A percentile compares a stretch with the other conserved stretches of the same genome.
Evolutionary conservation across 2,888 invertebrate genomes (phyloP).

Genomic region (Chironomus riparius): DNA sequence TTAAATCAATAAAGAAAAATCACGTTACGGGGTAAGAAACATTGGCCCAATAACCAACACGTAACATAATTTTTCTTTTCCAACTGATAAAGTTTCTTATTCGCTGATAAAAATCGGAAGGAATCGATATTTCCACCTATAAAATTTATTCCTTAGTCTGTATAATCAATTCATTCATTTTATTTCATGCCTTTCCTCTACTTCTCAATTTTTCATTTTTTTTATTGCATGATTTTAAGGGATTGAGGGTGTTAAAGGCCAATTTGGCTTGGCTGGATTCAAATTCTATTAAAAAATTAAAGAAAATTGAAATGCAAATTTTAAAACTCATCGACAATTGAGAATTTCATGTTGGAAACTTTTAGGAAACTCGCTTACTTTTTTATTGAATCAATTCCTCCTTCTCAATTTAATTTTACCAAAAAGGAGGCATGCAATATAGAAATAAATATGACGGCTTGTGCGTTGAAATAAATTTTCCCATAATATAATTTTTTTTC

Average conservation of each 20-base stretch:
- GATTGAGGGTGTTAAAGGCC: neutral
- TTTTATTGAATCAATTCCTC: too few species aligned
- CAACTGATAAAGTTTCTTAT: neutral
- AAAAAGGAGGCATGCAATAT: neutral
- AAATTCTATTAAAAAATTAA: too few species aligned
- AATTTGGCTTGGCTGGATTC: too few species aligned
- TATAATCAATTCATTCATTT: conserved; percentile 22
- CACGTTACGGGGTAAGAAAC: neutral
- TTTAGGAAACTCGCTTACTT: neutral
- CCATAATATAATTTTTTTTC: conserved; percentile 10
- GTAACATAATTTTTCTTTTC: neutral
- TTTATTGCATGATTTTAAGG: too few species aligned
- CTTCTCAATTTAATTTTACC: neutral
- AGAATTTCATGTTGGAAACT: neutral
- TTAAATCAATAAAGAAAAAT: neutral
- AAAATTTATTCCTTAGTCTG: neutral
- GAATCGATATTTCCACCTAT: conserved; percentile 13
- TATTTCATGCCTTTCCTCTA: neutral
- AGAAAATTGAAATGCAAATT: too few species aligned
- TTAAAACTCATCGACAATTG: neutral
- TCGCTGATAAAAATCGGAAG: neutral
- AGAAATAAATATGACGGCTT: neutral
- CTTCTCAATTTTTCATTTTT: too few species aligned
- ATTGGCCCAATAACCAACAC: neutral
- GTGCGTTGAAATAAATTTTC: conserved; percentile 19